A percentile compares a stretch with the other conserved stretches of the same genome.
phyloP scores from a whole-genome alignment of 2,113 vertebrate genomes.

The Hipposideros armiger region DNA sequence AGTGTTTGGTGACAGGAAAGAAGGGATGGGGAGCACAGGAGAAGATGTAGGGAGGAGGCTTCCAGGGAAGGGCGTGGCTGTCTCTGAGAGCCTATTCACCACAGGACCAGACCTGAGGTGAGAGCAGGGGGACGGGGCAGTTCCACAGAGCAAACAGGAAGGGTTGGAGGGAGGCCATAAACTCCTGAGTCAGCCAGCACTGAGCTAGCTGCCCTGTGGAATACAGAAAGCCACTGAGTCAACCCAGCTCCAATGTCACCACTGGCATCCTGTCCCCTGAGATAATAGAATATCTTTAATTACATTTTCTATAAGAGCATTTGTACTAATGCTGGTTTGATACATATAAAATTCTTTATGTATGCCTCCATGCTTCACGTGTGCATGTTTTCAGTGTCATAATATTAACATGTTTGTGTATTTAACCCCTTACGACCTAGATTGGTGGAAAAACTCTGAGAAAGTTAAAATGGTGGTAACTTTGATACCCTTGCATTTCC shows the following conservation, averaged over 20 bases:
- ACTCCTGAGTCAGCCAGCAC: neutral
- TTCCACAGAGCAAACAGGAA: neutral
- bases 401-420: neutral
- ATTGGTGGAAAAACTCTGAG: neutral
- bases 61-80: neutral
- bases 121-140: neutral
- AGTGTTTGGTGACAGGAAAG: neutral
- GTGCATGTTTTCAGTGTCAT: neutral
- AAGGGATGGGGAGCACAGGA: too few relatives aligned
- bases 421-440: neutral
- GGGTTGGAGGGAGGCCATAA: neutral
- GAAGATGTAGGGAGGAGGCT: neutral
- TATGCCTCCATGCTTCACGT: neutral
- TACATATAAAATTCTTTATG: neutral
- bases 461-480: neutral
- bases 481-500: neutral
- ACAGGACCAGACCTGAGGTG: fast-evolving
- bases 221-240: fast-evolving
- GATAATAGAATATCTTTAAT: neutral
- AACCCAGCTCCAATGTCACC: neutral
- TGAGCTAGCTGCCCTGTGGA: neutral
- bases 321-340: neutral
- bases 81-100: neutral
- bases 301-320: neutral
- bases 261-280: neutral